Base-by-base conservation (phyloP, 1,140 invertebrate species). In the Papilio xuthus region DNA sequence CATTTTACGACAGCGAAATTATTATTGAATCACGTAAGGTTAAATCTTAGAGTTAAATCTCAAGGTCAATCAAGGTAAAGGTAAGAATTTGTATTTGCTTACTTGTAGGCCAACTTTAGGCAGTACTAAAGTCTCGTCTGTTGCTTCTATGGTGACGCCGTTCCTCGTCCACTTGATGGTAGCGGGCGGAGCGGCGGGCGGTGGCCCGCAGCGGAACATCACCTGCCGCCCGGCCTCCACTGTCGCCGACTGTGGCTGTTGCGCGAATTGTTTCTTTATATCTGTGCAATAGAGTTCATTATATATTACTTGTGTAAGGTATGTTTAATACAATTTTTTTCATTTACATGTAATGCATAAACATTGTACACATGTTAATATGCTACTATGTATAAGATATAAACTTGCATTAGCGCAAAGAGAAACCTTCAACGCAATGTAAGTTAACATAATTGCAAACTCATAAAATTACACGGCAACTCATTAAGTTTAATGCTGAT, bases 191-290 rank as follows among this genome's bases (percentile, higher is more conserved):
- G 97, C 96, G 4, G 97, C 98, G n/a, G 96, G 95, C 13, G 99
- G 99, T n/a, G 98, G 97, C 26, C 97, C 95, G 93, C 99, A 99
- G 76, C 97, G 95, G 73, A 99, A 95, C 87, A 98, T 97, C 42
- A 97, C 97, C 75, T 98, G 96, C 10, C 96, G 95, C 63, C 97
- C 98, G 69, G 98, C 94, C 88, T 98, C 97, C 8, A 99, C 97
- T 20, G 96, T 96, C 47, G 97, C 95, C 0, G 97, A 97, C 83
- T 97, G 97, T 0, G 99, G 99, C 73, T 96, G 96, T 53, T 96
- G 96, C 56, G 95, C 95, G 93, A 98, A 98, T 89, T 97, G 96
- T 93, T 97, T 97, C 90, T 97, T 97, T 90, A 98, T 94, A 93
- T 97, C 97, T 98, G 94, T 26, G 18, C 28, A 15, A 70, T 37